Evolutionary conservation across 35 echinoderm and acorn worm genomes (phyloP), one percentile per base, ranked within the genome.

Genomic region (Stichopus chloronotus): DNA sequence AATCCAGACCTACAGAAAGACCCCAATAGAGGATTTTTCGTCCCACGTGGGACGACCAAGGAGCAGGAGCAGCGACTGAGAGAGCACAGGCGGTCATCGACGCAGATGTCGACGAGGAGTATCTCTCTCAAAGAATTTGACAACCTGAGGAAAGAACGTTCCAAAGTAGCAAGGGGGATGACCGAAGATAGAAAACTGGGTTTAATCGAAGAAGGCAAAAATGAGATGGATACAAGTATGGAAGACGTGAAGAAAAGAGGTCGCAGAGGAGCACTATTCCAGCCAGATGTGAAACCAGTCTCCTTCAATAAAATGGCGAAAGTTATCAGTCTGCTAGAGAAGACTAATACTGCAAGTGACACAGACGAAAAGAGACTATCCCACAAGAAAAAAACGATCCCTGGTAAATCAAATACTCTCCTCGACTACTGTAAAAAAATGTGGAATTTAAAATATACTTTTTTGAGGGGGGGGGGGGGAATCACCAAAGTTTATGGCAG

Each of bases 71-170:
- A 88, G 30, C 57, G 61, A 5, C 86, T 88, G 11, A 17, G 61
- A 0, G 86, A 60, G 25, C 86, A 63, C 61, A 60, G 86, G 20
- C 86, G 86, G 2, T 58, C 57, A 56, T 63, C 57, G 1, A 69
- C 54, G 12, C 57, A 88, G 16, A 58, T 57, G 10, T 25, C 61
- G 7, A 63, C 86, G 8, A 23, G 61, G 63, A 88, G 86, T 11
- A 88, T 88, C 20, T 88, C 86, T 11, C 20, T 88, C 56, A 69
- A 88, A 69, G 86, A 88, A 88, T 88, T 88, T 58, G 86, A 88
- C 61, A 60, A 88, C 58, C 22, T 88, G 61, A 17, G 86, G 3
- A 88, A 60, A 25, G 17, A 65, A 57, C 55, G 86, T 30, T 88
- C 86, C 5, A 11, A 88, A 43, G 86, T 57, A 69, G 86, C 86